Conservation (phyloP, 2,797 vertebrate species). For the Neomorphus geoffroyi region DNA sequence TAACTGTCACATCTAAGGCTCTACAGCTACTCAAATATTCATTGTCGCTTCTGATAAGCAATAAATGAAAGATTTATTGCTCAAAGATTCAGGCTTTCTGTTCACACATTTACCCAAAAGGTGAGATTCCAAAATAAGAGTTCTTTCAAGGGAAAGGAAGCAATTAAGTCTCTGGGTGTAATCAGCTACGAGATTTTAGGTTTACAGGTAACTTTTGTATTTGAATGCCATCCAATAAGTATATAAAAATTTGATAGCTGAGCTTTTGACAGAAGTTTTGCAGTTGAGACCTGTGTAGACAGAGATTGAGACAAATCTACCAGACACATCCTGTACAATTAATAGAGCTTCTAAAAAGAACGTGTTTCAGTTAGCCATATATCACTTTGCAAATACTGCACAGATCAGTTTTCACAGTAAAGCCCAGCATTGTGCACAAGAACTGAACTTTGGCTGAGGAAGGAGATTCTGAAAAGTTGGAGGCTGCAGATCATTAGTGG, state of each 20-base stretch:
- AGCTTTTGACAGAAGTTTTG: background rate
- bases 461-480: background rate
- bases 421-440: background rate
- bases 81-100: background rate
- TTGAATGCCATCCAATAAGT: background rate
- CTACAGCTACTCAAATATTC: slow-evolving; percentile 21
- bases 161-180: background rate
- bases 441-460: background rate
- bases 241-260: background rate
- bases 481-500: background rate
- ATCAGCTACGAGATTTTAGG: background rate
- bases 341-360: background rate
- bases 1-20: slow-evolving; percentile 34
- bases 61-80: background rate
- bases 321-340: background rate
- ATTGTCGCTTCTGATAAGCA: slow-evolving; percentile 4
- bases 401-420: no score
- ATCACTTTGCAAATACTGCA: no score
- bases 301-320: background rate
- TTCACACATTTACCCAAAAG: background rate
- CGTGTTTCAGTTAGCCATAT: background rate
- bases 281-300: background rate
- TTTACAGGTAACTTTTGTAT: background rate
- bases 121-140: background rate
- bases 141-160: background rate